Conservation (phyloP, 2,797 vertebrate genomes). For the Dryobates pubescens region DNA sequence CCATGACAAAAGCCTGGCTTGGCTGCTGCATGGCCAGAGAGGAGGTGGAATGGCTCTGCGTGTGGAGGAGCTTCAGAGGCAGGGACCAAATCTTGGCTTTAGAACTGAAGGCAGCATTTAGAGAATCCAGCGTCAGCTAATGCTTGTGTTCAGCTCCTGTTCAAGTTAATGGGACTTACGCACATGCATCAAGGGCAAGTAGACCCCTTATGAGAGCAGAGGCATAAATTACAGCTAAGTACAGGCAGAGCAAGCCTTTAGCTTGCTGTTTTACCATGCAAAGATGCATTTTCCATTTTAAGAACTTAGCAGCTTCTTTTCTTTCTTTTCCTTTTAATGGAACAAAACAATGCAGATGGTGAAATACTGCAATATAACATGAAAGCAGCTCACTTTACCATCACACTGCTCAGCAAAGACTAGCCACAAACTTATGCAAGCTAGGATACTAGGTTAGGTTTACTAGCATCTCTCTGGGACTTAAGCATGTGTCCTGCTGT, state of each 20-base stretch:
- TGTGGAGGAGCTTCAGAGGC: background rate
- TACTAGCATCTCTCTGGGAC: background rate
- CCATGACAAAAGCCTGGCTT: background rate
- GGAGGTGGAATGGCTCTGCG: background rate
- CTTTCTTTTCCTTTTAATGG: background rate
- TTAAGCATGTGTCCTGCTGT: background rate
- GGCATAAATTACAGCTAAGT: constrained; percentile 35
- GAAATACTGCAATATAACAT: background rate
- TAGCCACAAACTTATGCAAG: background rate
- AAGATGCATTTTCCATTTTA: constrained; percentile 47
- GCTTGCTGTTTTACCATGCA: background rate
- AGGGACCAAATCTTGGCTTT: background rate
- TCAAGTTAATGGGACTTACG: constrained; percentile 47
- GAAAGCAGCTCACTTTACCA: background rate
- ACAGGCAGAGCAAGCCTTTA: constrained; percentile 22
- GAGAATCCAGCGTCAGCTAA: constrained; percentile 8
- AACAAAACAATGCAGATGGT: background rate
- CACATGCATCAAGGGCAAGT: constrained; percentile 35
- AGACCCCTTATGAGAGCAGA: constrained; percentile 10
- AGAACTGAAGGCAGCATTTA: background rate
- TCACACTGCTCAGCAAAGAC: background rate
- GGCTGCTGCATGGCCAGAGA: background rate
- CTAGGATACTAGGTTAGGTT: background rate
- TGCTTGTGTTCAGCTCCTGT: constrained; percentile 20
- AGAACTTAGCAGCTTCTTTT: background rate